Evolutionary conservation across 2,797 vertebrate genomes (phyloP).

Genomic region (Australoheros facetus): DNA sequence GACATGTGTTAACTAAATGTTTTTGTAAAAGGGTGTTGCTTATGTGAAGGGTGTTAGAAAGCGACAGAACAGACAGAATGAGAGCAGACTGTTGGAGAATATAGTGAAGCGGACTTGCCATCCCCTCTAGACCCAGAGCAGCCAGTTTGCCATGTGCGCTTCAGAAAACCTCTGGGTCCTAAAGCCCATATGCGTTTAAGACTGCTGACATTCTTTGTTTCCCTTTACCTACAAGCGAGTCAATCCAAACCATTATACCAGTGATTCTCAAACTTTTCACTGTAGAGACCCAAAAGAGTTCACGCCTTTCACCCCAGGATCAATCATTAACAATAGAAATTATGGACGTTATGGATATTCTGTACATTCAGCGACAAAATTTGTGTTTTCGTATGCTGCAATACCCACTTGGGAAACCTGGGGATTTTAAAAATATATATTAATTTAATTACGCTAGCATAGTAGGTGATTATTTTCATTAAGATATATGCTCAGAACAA

Average conservation of each 20-base stretch:
- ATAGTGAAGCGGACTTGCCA: constrained; percentile 33
- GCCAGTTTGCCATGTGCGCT: constrained; percentile 73
- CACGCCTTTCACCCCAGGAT: not conserved
- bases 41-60: constrained; percentile 14
- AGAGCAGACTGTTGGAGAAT: constrained; percentile 38
- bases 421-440: not conserved
- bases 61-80: constrained; percentile 26
- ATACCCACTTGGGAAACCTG: not conserved
- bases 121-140: constrained; percentile 49
- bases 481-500: no score
- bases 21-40: constrained; percentile 6
- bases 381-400: not conserved
- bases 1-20: constrained; percentile 6
- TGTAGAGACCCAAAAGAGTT: not conserved
- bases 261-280: not conserved
- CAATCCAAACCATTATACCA: not conserved
- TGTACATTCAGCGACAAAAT: not conserved
- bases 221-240: not conserved
- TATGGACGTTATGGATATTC: not conserved
- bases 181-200: not conserved
- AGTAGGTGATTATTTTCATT: no score
- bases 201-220: not conserved
- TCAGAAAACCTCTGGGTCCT: constrained; percentile 73
- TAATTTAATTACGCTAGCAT: no score
- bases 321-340: not conserved